These are phyloP conservation scores for Metallyticus violacea DNA, from an alignment of 2,888 invertebrate species.

Conservation along the genomic window DNA sequence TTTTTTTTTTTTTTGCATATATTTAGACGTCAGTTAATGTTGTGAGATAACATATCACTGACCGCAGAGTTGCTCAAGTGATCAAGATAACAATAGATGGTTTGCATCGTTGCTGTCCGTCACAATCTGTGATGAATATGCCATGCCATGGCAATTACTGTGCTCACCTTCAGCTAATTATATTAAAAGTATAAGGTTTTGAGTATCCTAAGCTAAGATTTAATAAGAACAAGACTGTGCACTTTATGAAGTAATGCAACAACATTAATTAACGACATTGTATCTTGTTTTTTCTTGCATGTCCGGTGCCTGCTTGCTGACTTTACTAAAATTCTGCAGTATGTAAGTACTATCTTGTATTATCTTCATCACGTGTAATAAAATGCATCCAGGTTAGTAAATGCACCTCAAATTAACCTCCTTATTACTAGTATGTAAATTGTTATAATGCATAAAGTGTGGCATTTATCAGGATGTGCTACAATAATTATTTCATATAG, in stretches of 20 bases:
- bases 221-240: neutral
- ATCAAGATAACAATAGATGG: neutral
- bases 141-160: neutral
- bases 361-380: neutral
- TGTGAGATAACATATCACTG: neutral
- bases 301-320: no score
- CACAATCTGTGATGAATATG: neutral
- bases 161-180: neutral
- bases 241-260: no score
- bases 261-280: neutral
- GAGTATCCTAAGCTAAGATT: no score
- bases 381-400: no score
- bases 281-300: neutral
- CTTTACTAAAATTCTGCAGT: neutral
- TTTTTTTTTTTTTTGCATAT: no score
- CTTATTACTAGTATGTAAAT: no score
- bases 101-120: no score
- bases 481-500: no score
- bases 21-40: no score
- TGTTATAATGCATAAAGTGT: no score
- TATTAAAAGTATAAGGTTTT: neutral
- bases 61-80: neutral
- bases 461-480: no score
- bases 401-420: no score
- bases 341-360: neutral